These are phyloP conservation scores for Anseranas semipalmata DNA, from an alignment of 2,113 vertebrate species.

Conservation along the genomic window DNA sequence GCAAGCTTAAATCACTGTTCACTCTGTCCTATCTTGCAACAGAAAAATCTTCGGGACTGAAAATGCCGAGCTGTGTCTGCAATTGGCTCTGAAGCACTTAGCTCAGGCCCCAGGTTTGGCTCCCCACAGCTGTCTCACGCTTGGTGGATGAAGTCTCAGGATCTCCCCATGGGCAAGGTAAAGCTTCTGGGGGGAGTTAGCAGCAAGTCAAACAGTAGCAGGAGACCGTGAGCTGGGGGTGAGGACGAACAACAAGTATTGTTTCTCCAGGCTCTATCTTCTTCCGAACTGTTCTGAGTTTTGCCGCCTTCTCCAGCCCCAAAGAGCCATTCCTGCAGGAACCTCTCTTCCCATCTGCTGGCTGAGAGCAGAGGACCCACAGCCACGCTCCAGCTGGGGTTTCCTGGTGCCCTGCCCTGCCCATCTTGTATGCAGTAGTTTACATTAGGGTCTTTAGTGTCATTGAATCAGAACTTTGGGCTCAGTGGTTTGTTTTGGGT, in stretches of 20 bases:
- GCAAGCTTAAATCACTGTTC: neutral
- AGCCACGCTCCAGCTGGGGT: neutral
- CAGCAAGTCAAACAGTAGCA: neutral
- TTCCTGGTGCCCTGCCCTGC: neutral
- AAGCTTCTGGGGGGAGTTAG: neutral
- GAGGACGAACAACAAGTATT: neutral
- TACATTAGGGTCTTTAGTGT: neutral
- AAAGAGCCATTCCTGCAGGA: neutral
- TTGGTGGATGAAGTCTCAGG: neutral
- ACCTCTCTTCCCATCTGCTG: neutral
- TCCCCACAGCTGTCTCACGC: accelerated
- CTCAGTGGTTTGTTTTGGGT: neutral
- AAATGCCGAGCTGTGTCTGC: neutral
- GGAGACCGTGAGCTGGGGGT: neutral
- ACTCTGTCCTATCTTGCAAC: neutral
- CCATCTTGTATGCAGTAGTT: neutral
- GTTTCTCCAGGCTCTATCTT: neutral
- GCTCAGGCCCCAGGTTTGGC: neutral
- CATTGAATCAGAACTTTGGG: neutral
- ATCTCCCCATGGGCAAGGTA: neutral
- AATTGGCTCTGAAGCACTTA: accelerated
- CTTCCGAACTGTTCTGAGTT: neutral
- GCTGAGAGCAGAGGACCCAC: accelerated
- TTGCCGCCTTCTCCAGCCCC: neutral
- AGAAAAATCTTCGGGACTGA: neutral